Evolutionary conservation across 2,888 invertebrate genomes (phyloP).

Genomic region (Agrotis exclamationis): DNA sequence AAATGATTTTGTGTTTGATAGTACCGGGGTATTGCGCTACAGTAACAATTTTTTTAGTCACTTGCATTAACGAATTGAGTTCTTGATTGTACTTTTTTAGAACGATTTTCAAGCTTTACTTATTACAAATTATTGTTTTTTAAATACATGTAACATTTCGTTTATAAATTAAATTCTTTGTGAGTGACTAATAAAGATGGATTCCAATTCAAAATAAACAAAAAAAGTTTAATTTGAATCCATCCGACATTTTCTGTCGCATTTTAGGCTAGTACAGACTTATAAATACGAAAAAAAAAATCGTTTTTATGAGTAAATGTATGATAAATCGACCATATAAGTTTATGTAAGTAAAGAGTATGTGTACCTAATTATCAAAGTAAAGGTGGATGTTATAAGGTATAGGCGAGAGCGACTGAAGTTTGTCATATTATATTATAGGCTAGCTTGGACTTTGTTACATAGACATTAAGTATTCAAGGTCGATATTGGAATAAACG

Average conservation of each 20-base stretch:
- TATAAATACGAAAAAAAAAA: slow-evolving; percentile 28
- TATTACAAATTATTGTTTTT: slow-evolving; percentile 29
- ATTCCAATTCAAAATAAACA: slow-evolving; percentile 30
- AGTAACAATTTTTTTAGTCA: slow-evolving; percentile 50
- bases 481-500: slow-evolving; percentile 88
- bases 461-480: slow-evolving; percentile 90
- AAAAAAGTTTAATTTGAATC: slow-evolving; percentile 28
- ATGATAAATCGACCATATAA: slow-evolving; percentile 61
- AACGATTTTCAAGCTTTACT: slow-evolving; percentile 15
- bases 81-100: slow-evolving; percentile 22
- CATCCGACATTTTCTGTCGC: slow-evolving; percentile 34
- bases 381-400: slow-evolving; percentile 62
- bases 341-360: slow-evolving; percentile 63
- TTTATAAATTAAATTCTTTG: slow-evolving; percentile 45
- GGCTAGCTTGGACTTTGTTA: slow-evolving; percentile 87
- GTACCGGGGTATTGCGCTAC: slow-evolving; percentile 47
- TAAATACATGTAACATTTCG: slow-evolving; percentile 27
- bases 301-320: slow-evolving; percentile 55
- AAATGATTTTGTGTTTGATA: slow-evolving; percentile 53
- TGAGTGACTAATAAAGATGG: slow-evolving; percentile 49
- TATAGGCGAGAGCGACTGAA: slow-evolving; percentile 70
- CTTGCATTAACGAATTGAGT: slow-evolving; percentile 49
- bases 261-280: slow-evolving; percentile 35
- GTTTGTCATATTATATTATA: slow-evolving; percentile 71
- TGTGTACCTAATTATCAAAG: slow-evolving; percentile 69